These are phyloP conservation scores for Hedya salicella DNA, from an alignment of 2,888 invertebrate species.

Conservation along the genomic window DNA sequence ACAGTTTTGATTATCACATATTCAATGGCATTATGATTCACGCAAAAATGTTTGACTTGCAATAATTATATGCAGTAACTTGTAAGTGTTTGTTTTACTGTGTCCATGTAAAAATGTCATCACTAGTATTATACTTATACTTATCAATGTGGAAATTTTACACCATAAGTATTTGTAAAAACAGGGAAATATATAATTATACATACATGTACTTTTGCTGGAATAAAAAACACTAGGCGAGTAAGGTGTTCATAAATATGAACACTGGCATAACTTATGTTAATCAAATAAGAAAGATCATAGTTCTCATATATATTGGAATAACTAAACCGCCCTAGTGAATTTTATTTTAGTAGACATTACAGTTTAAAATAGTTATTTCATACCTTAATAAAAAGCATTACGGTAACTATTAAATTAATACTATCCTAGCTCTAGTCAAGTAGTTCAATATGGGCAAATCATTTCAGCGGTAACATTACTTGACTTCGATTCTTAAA, in stretches of 20 bases:
- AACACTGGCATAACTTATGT: neutral
- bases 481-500: too few relatives aligned
- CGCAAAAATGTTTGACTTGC: conserved; percentile 29
- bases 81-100: conserved; percentile 38
- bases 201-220: neutral
- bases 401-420: too few relatives aligned
- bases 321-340: too few relatives aligned
- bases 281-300: too few relatives aligned
- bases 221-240: neutral
- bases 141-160: conserved; percentile 33
- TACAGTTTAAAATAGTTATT: too few relatives aligned
- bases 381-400: too few relatives aligned
- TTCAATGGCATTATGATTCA: conserved; percentile 1
- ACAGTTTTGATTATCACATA: neutral
- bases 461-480: too few relatives aligned
- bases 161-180: conserved; percentile 26
- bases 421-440: too few relatives aligned
- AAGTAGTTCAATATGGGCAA: too few relatives aligned
- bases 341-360: too few relatives aligned
- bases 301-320: too few relatives aligned
- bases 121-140: conserved; percentile 8
- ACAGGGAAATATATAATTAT: conserved; percentile 29
- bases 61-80: conserved; percentile 23
- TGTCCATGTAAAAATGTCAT: conserved; percentile 40
- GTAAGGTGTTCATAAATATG: neutral